A percentile compares a stretch with the other conserved stretches of the same genome.
phyloP scores from a whole-genome alignment of 2,113 vertebrate species.

The Bucco capensis region DNA sequence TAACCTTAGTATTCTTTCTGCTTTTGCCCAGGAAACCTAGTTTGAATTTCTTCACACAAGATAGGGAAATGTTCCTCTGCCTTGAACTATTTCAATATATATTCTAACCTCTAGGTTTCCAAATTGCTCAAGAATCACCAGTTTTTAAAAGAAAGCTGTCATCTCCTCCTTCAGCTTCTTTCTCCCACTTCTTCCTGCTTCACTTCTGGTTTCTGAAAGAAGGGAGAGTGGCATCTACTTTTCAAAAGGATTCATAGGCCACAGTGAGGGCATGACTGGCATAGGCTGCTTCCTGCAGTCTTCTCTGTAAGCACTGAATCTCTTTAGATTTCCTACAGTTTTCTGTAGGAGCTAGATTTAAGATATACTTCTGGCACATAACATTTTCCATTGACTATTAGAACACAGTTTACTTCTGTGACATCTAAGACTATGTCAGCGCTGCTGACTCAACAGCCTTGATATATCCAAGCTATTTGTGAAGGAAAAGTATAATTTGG shows the following conservation, averaged over 20 bases:
- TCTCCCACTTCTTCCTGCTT: neutral
- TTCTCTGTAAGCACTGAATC: neutral
- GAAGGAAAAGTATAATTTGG: neutral
- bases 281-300: neutral
- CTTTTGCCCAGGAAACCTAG: neutral
- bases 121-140: neutral
- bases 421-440: neutral
- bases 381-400: neutral
- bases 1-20: neutral
- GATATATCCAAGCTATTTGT: neutral
- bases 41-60: neutral
- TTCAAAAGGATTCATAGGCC: neutral
- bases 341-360: neutral
- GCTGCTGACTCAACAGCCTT: neutral
- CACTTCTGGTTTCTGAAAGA: neutral
- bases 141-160: neutral
- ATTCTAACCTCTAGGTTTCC: neutral
- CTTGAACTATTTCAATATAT: neutral
- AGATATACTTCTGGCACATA: neutral
- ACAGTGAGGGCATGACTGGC: neutral
- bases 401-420: neutral
- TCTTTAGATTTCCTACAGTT: neutral
- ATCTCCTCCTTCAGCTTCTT: neutral
- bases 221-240: neutral
- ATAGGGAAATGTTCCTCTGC: neutral